A percentile compares a stretch with the other conserved stretches of the same genome.
Evolutionary conservation across 2,888 invertebrate genomes (phyloP).

Genomic region (Andrena haemorrhoa): DNA sequence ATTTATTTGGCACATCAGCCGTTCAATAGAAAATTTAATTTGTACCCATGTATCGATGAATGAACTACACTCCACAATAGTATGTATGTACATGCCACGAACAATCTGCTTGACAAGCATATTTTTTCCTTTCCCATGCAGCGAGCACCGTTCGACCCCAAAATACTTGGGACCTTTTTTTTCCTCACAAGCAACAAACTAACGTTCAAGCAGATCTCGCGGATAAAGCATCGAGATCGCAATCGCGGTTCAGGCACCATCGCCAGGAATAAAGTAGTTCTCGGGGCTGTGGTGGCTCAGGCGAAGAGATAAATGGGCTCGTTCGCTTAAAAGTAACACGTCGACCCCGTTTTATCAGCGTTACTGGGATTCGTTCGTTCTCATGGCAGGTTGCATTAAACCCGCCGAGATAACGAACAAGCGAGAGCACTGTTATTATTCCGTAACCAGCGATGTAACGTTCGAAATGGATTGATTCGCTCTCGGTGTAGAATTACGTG

Average conservation of each 20-base stretch:
- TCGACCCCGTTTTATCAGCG: slow-evolving; percentile 62
- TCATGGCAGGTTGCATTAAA: slow-evolving; percentile 47
- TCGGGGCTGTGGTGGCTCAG: slow-evolving; percentile 30
- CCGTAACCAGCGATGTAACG: slow-evolving; percentile 43
- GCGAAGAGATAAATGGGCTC: slow-evolving; percentile 60
- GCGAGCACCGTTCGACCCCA: not conserved
- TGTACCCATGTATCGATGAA: not conserved
- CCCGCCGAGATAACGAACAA: slow-evolving; percentile 41
- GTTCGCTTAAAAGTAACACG: slow-evolving; percentile 65
- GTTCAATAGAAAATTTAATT: not conserved
- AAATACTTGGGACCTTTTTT: not conserved
- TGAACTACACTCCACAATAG: not conserved
- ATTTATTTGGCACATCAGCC: too few relatives aligned
- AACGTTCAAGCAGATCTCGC: slow-evolving; percentile 13
- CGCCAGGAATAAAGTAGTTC: slow-evolving; percentile 40
- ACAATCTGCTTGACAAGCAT: not conserved
- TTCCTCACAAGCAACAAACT: not conserved
- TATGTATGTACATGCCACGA: not conserved
- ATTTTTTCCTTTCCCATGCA: not conserved
- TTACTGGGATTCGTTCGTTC: slow-evolving; percentile 42
- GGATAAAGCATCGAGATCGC: slow-evolving; percentile 29
- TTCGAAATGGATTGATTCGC: slow-evolving; percentile 47
- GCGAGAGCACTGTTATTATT: slow-evolving; percentile 50
- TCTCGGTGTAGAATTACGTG: slow-evolving; percentile 42
- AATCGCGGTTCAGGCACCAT: slow-evolving; percentile 46